phyloP scores from a whole-genome alignment of 2,888 invertebrate species.

The Eupithecia subumbrata region DNA sequence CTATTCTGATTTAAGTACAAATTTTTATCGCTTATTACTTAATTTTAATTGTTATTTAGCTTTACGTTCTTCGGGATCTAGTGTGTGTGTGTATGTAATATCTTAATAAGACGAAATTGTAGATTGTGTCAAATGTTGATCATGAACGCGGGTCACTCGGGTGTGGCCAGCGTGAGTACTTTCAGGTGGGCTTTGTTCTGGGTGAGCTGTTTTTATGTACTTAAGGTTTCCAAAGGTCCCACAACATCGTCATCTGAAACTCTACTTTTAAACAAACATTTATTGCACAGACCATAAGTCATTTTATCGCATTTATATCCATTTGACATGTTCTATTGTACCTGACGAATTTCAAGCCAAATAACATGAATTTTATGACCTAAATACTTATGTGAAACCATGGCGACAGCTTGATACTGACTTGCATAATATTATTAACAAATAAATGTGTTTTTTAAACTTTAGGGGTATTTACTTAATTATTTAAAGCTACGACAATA shows the following conservation, averaged over 20 bases:
- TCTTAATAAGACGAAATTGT: slow-evolving; percentile 63
- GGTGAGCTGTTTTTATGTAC: slow-evolving; percentile 44
- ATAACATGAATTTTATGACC: slow-evolving; percentile 57
- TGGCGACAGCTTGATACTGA: slow-evolving; percentile 60
- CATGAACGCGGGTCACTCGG: slow-evolving; percentile 20
- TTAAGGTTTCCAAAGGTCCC: slow-evolving; percentile 38
- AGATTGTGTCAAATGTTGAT: slow-evolving; percentile 66
- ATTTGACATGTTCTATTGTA: slow-evolving; percentile 74
- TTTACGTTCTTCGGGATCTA: slow-evolving; percentile 65
- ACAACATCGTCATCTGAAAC: slow-evolving; percentile 35
- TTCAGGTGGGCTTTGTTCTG: slow-evolving; percentile 40
- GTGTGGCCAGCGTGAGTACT: slow-evolving; percentile 22
- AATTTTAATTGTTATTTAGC: slow-evolving; percentile 82
- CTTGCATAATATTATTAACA: slow-evolving; percentile 48
- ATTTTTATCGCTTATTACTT: slow-evolving; percentile 68
- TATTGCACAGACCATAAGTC: slow-evolving; percentile 31
- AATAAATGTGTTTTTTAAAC: slow-evolving; percentile 54
- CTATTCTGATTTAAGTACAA: slow-evolving; percentile 83
- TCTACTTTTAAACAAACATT: slow-evolving; percentile 20
- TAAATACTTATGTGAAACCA: slow-evolving; percentile 57
- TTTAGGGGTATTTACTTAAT: slow-evolving; percentile 54
- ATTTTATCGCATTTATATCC: slow-evolving; percentile 47
- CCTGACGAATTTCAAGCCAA: slow-evolving; percentile 72
- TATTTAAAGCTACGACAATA: slow-evolving; percentile 73
- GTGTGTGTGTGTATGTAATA: slow-evolving; percentile 62